Evolutionary conservation across 2,888 invertebrate species (phyloP).

Genomic region (Pseudanteris insignis): DNA sequence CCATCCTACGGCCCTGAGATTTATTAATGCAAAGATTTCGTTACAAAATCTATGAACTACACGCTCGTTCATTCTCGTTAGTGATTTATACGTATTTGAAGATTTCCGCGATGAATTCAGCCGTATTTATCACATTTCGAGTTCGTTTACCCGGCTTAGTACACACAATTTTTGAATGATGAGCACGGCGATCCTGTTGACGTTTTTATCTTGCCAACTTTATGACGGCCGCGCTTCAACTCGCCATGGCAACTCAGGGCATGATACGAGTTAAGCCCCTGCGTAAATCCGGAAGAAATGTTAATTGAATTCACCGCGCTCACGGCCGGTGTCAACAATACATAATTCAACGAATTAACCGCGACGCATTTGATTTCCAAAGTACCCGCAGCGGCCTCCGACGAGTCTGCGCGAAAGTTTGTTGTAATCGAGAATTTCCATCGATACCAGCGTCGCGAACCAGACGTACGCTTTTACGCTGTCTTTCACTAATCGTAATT

Average conservation of each 20-base stretch:
- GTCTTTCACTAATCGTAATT: conserved; percentile 36
- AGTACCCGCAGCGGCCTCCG: neutral
- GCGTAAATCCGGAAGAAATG: too few relatives aligned
- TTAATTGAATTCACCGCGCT: conserved; percentile 9
- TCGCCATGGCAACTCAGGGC: too few relatives aligned
- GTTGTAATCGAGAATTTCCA: conserved; percentile 28
- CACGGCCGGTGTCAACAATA: neutral
- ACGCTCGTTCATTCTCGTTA: conserved; percentile 24
- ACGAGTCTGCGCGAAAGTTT: conserved; percentile 20
- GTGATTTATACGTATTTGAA: conserved; percentile 27
- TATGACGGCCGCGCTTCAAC: too few relatives aligned
- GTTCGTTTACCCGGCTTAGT: too few relatives aligned
- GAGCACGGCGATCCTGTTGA: too few relatives aligned
- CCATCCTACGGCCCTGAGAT: conserved; percentile 9
- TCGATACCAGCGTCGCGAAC: conserved; percentile 21
- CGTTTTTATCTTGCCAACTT: too few relatives aligned
- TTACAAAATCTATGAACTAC: conserved; percentile 26
- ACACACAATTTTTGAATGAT: too few relatives aligned
- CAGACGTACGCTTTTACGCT: conserved; percentile 19
- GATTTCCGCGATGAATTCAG: conserved; percentile 11
- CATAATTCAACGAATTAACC: conserved; percentile 7
- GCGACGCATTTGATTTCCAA: conserved; percentile 1
- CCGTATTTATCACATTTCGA: conserved; percentile 18
- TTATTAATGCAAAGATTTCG: conserved; percentile 34
- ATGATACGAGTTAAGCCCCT: too few relatives aligned